phyloP scores from a whole-genome alignment of 2,888 invertebrate species.

The Sympetrum striolatum region DNA sequence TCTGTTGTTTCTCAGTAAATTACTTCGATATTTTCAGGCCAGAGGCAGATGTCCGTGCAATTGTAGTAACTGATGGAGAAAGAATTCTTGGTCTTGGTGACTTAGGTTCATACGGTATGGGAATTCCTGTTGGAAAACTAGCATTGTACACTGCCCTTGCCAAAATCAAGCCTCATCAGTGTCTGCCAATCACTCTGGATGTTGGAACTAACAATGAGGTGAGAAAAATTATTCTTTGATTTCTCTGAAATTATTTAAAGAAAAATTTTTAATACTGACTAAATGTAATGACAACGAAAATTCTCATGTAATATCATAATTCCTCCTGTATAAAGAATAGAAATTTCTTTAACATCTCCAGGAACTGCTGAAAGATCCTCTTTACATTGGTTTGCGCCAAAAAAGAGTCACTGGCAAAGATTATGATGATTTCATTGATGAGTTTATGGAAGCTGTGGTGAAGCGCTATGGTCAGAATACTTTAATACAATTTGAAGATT shows the following conservation, averaged over 20 bases:
- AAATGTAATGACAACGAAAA: neutral
- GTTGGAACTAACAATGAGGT: constrained; percentile 94
- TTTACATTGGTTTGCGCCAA: constrained; percentile 92
- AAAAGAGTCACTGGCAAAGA: constrained; percentile 81
- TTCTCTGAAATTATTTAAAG: neutral
- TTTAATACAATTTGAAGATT: constrained; percentile 94
- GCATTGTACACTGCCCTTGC: constrained; percentile 95
- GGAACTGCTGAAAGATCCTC: constrained; percentile 87
- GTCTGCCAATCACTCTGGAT: constrained; percentile 91
- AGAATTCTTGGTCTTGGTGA: constrained; percentile 96
- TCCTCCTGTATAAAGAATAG: neutral
- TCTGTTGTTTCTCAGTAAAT: neutral
- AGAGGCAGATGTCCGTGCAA: constrained; percentile 82
- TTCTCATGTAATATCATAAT: neutral
- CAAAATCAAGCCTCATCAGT: constrained; percentile 95
- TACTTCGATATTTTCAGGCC: constrained; percentile 66
- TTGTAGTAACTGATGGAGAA: constrained; percentile 97
- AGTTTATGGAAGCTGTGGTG: constrained; percentile 95
- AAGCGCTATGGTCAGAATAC: constrained; percentile 86
- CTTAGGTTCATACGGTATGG: constrained; percentile 96
- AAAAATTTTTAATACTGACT: neutral
- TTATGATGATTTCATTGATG: constrained; percentile 94
- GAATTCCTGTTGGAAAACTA: constrained; percentile 97
- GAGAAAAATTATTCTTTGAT: neutral
- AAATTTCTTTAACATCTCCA: constrained; percentile 56